Conservation (phyloP, 2,888 invertebrate species). For the Nudaria mundana region DNA sequence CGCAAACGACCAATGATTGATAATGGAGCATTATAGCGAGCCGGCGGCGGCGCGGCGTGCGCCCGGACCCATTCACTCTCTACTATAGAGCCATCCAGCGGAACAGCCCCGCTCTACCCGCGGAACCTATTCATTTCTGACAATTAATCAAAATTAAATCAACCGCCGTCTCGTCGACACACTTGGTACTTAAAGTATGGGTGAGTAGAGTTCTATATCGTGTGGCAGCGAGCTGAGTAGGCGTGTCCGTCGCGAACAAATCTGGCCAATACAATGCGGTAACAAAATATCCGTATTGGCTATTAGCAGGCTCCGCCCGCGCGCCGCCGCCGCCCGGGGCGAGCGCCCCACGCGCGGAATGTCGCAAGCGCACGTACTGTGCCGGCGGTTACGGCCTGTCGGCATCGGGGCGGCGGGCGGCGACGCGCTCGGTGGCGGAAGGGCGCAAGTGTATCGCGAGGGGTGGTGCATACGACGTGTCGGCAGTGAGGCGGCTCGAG, state of each 20-base stretch:
- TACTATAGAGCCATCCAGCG: constrained; percentile 10
- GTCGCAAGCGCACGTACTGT: constrained; percentile 32
- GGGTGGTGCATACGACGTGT: constrained; percentile 55
- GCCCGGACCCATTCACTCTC: constrained; percentile 23
- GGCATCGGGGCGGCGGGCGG: constrained; percentile 7
- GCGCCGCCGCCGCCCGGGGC: constrained; percentile 48
- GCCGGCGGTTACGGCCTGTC: constrained; percentile 36
- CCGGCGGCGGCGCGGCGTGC: constrained; percentile 37
- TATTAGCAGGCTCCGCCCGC: constrained; percentile 78
- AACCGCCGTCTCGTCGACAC: constrained; percentile 39
- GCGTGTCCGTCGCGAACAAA: constrained; percentile 76
- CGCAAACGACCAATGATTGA: constrained; percentile 43
- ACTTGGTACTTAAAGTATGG: constrained; percentile 43
- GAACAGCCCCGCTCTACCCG: constrained; percentile 19
- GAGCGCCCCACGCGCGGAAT: constrained; percentile 21
- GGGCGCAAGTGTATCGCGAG: constrained; percentile 35
- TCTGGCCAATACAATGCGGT: constrained; percentile 83
- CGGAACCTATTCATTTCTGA: constrained; percentile 71
- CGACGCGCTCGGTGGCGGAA: constrained; percentile 39
- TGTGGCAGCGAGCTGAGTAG: constrained; percentile 43
- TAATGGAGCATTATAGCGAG: constrained; percentile 47
- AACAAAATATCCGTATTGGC: constrained; percentile 83
- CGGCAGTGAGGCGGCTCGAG: constrained; percentile 39
- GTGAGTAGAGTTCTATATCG: constrained; percentile 44
- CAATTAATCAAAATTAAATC: constrained; percentile 81